Base-by-base conservation (phyloP, 1,140 invertebrate species). In the Wiebesia pumilae region DNA sequence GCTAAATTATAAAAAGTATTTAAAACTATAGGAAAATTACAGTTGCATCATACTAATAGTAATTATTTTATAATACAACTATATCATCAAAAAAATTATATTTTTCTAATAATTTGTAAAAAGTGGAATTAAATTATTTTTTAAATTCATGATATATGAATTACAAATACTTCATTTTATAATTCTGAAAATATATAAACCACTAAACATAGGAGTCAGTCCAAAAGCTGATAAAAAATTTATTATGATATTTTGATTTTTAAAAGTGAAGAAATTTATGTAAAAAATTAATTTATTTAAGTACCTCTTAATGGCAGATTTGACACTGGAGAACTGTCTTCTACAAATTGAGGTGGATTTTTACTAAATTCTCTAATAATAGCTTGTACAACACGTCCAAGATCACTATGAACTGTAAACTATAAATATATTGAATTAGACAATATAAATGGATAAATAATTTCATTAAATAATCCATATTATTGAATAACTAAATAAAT, bases 301-400 rank as follows among this genome's bases (percentile, higher is more conserved):
- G 40, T 91, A 94, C 94, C 94, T 94, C 90, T 91, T 78, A 92
- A 91, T 86, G 91, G 87, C 69, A 93, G 89, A 82, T 91, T 91
- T 65, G 93, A 89, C 79, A 92, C 90, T 78, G 91, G 89, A 51
- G 91, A 92, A 88, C 90, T 92, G 88, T 94, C 93, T 84, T 93
- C 91, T 86, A 92, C 82, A 84, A 95, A 89, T 82, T 93, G 91
- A 4, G 95, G 95, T 69, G 95, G 95, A 90, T 95, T 95, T 90
- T 95, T 95, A 91, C 96, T 96, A 89, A 97, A 96, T 92, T 97
- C 96, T 89, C 96, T 93, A 84, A 96, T 96, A 67, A 97, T 96
- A 21, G 95, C 96, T 92, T 97, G 96, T 2, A 97, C 96, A 62
- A 97, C 96, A 85, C 96, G 94, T 33, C 97, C 96, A 84, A 97